Evolutionary conservation across 2,113 vertebrate genomes (phyloP), one percentile per base, ranked within the genome.

Genomic region (Gasterosteus aculeatus): DNA sequence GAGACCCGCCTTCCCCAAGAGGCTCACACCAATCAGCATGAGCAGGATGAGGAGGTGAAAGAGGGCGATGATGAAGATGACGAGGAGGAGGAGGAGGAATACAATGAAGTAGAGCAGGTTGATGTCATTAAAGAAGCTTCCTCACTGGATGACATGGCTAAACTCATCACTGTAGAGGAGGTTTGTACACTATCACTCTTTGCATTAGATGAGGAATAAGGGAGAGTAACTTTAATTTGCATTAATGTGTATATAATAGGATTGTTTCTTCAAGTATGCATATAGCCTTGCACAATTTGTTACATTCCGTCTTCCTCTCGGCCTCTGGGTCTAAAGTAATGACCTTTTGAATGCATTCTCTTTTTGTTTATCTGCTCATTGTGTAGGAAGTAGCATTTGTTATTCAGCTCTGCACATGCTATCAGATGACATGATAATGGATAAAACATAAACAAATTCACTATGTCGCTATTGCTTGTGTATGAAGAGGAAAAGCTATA

Each of bases 81-180:
- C 1, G 58, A 60, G 1, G 16, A 33, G 26, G 56, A 60, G 16
- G 11, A 54, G 67, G 85, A 85, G 7, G 66, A 85, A 2, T 82
- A 90, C 4, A 86, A 86, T 15, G 91, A 92, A 26, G 68, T 81
- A 42, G 85, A 91, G 41, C 78, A 60, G 10, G 72, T 64, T 57
- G 88, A 88, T 54, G 19, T 90, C 39, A 70, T 89, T 29, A 84
- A 78, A 78, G 89, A 78, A 60, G 83, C 85, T 11, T 64, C 94
- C 78, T 95, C 95, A 35, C 94, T 98, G 66, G 98, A 99, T 70
- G 94, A 96, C 80, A 94, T 98, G 88, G 97, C 97, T 79, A 97
- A 95, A 88, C 95, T 95, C 84, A 99, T 99, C 93, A 95, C 96
- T 87, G 94, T 99, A 67, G 94, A 97, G 82, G 96, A 98, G 96